Base-by-base conservation (phyloP, 2,797 vertebrate species). In the Lophius americanus region DNA sequence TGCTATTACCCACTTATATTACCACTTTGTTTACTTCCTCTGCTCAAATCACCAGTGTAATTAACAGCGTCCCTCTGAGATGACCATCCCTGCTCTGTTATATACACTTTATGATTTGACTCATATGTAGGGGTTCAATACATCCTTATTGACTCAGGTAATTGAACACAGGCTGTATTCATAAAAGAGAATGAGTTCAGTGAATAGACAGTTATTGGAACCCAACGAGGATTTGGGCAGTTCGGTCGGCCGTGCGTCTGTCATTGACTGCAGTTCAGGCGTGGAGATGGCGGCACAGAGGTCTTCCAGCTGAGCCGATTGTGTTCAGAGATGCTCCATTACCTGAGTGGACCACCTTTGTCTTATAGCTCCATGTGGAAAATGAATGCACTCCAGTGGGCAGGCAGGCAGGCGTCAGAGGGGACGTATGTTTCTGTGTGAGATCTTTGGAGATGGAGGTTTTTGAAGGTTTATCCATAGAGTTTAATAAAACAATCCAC, bases 91-190 rank as follows among this genome's bases (percentile, higher is more conserved):
- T 66, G 73, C 57, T 73, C 84, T 84, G 73, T 84, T 87, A 87
- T 87, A 85, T 88, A 87, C 86, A 88, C 87, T 89, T 91, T 88
- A 91, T 89, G 85, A 89, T 86, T 88, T 88, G 78, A 86, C 88
- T 90, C 84, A 76, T 83, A 89, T 87, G 88, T 66, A 70, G 76
- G 63, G 70, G 88, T 84, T 90, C 86, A 90, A 89, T 91, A 89
- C 79, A 75, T 89, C 74, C 73, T 53, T 91, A 89, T 90, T 91
- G 87, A 89, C 90, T 84, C 75, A 78, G 78, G 85, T 91, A 90
- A 92, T 90, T 89, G 88, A 90, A 91, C 86, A 53, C 54, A 1
- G 73, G 82, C 79, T 66, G 78, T 71, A 82, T 83, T 91, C 85
- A 82, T 89, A 86, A 86, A 87, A 82, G 73, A 75, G 58, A 65